These are phyloP conservation scores for Scomber colias DNA, from an alignment of 2,113 vertebrate genomes.

Conservation along the genomic window DNA sequence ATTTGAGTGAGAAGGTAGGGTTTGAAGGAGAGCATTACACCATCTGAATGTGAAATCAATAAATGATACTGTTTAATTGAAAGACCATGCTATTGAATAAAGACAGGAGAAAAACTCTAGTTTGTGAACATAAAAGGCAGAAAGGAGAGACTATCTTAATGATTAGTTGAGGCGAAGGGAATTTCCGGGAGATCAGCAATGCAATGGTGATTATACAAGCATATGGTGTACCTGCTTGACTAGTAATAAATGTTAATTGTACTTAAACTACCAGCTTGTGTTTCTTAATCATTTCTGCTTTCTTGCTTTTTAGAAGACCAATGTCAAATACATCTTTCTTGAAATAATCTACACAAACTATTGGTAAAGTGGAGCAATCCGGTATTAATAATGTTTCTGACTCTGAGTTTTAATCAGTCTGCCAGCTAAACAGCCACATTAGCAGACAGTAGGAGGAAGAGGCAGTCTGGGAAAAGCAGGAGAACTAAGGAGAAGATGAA, in stretches of 20 bases:
- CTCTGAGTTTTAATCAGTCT: background rate
- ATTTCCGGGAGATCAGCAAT: conserved; percentile 1
- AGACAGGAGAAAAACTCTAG: too few species aligned
- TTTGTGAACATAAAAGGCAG: conserved; percentile 14
- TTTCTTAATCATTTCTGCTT: background rate
- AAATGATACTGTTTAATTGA: too few species aligned
- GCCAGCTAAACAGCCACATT: background rate
- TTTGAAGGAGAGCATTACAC: too few species aligned
- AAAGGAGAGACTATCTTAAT: background rate
- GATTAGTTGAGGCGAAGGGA: background rate
- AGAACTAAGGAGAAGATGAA: background rate
- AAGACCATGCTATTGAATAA: too few species aligned
- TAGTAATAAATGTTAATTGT: conserved; percentile 9
- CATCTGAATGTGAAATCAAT: too few species aligned
- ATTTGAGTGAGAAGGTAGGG: too few species aligned
- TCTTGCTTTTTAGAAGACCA: background rate
- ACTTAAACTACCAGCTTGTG: background rate
- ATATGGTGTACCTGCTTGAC: background rate
- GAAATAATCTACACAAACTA: background rate
- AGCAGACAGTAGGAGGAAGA: background rate
- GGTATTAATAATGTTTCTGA: background rate
- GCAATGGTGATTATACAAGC: background rate
- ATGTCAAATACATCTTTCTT: background rate
- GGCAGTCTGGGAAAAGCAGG: background rate
- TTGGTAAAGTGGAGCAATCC: background rate